These are phyloP conservation scores for Leucosticte australis DNA, from an alignment of 2,113 vertebrate genomes.

Conservation along the genomic window DNA sequence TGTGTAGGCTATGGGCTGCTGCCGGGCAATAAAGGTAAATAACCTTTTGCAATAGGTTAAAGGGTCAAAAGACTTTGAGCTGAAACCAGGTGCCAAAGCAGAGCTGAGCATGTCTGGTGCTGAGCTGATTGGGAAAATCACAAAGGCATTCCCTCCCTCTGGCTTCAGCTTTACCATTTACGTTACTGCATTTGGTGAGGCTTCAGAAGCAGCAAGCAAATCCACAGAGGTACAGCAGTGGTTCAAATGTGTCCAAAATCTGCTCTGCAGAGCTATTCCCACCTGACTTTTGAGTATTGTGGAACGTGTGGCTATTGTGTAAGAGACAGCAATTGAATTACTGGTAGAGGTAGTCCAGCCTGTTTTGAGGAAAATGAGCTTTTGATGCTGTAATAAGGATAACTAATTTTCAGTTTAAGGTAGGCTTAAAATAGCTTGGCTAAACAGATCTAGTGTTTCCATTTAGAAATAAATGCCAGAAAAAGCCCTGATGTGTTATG, in stretches of 20 bases:
- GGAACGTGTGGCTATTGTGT: background rate
- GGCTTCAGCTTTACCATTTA: background rate
- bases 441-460: background rate
- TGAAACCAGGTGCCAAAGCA: background rate
- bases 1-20: fast-evolving
- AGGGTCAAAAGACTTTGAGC: background rate
- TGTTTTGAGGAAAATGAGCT: background rate
- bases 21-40: background rate
- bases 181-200: background rate
- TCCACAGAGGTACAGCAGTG: background rate
- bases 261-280: background rate
- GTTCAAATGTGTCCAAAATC: background rate
- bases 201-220: background rate
- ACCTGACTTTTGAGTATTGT: background rate
- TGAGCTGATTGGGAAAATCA: background rate
- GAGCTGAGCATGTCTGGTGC: background rate
- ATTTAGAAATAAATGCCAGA: background rate
- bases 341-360: background rate
- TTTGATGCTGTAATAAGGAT: background rate
- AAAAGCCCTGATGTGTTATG: background rate
- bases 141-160: background rate
- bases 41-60: background rate
- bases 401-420: background rate
- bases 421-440: background rate
- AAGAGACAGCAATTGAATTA: background rate